Conservation (phyloP, 2,113 vertebrate species). For the Emydocephalus ijimae region DNA sequence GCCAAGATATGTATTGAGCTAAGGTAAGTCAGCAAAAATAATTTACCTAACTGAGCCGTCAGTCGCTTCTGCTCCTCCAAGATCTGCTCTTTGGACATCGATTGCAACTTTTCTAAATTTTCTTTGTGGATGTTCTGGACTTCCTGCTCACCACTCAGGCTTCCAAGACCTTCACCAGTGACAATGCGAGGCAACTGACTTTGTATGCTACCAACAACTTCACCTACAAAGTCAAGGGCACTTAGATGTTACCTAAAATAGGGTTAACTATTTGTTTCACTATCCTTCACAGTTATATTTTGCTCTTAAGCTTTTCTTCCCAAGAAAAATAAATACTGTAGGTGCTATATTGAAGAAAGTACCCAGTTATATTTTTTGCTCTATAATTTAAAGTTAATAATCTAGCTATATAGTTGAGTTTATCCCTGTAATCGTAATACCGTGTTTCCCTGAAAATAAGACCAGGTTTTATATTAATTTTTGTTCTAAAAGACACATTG, state of each 20-base stretch:
- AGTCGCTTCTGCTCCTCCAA: conserved; percentile 81
- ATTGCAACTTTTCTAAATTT: conserved; percentile 79
- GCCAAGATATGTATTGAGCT: neutral
- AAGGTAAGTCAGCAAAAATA: neutral
- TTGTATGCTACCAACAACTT: conserved; percentile 23
- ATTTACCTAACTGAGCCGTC: conserved; percentile 83
- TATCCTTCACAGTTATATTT: neutral
- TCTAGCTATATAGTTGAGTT: neutral
- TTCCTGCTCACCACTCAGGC: conserved; percentile 69
- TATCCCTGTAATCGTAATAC: neutral
- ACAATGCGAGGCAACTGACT: conserved; percentile 65
- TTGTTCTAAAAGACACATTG: too few relatives aligned
- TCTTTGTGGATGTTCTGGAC: conserved; percentile 84
- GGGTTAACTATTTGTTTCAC: neutral
- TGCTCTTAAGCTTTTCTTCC: neutral
- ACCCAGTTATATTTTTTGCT: neutral
- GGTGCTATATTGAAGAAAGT: conserved; percentile 1
- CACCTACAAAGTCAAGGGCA: conserved; percentile 13
- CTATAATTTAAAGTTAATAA: conserved; percentile 21
- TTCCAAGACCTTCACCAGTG: conserved; percentile 82
- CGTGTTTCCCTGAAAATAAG: too few relatives aligned
- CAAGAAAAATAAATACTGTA: neutral
- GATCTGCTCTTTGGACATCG: conserved; percentile 83
- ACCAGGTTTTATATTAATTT: too few relatives aligned
- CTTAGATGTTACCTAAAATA: neutral